Evolutionary conservation across 2,888 invertebrate species (phyloP).

Genomic region (Icerya purchasi): DNA sequence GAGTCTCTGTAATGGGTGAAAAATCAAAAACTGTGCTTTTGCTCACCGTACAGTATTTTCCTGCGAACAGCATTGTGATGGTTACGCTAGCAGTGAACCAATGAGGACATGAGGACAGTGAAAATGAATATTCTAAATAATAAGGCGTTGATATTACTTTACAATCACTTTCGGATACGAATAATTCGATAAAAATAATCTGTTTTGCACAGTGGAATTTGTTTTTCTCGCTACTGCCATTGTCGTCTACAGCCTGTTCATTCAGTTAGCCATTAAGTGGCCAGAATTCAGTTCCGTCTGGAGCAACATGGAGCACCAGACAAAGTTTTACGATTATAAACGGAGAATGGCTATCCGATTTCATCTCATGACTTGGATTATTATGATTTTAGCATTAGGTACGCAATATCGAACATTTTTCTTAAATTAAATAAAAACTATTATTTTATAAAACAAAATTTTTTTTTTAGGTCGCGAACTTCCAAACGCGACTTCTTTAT

Average conservation of each 20-base stretch:
- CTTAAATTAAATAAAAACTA: background rate
- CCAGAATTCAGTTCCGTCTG: conserved; percentile 27
- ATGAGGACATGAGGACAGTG: background rate
- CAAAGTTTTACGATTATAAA: conserved; percentile 23
- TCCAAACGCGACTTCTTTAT: too few relatives aligned
- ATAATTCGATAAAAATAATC: background rate
- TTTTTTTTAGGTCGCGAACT: too few relatives aligned
- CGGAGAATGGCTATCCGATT: conserved; percentile 21
- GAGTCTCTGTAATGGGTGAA: too few relatives aligned
- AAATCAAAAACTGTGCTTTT: too few relatives aligned
- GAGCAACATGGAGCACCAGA: conserved; percentile 23
- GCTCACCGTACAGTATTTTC: too few relatives aligned
- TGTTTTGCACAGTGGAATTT: conserved; percentile 23
- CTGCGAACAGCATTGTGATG: too few relatives aligned
- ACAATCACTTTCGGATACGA: background rate
- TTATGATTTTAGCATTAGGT: conserved; percentile 24
- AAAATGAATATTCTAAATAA: background rate
- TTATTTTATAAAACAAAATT: too few relatives aligned
- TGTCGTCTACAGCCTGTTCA: conserved; percentile 31
- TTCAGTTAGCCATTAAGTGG: conserved; percentile 32
- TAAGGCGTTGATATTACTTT: too few relatives aligned
- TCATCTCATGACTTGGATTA: conserved; percentile 21
- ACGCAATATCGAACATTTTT: conserved; percentile 1
- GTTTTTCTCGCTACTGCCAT: conserved; percentile 35
- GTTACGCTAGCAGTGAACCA: too few relatives aligned